Evolutionary conservation across 2,888 invertebrate genomes (phyloP), one percentile per base, ranked within the genome.

Genomic region (Bombylius major): DNA sequence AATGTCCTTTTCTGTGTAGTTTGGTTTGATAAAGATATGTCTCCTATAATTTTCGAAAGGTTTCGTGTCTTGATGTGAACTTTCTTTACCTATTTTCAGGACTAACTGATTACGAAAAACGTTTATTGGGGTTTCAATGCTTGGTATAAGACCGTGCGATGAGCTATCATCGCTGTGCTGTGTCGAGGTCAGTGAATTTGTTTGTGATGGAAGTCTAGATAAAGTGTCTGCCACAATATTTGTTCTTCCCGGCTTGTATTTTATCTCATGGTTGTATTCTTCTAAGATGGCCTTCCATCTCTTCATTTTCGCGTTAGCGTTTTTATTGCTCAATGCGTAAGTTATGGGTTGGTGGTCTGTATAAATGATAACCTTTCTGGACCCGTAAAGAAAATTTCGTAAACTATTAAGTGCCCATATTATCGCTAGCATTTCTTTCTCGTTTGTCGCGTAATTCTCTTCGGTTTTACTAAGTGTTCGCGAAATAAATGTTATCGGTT

Each of bases 301-400:
- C 23, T 58, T 58, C 57, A 58, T 55, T 50, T 60, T 48, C 2
- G 23, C 42, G 39, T 58, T 58, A 7, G 54, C 52, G 31, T 61
- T 61, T 53, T 59, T 61, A 13, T 56, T 51, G n/a, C 58, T 58
- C 4, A 51, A 47, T 1, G 56, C 56, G 33, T 50, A 59, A 5
- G 58, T 59, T 9, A 60, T 50, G 0, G 59, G 59, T 51, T 61
- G 59, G 49, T 61, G 60, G 9, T 59, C 59, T 1, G 60, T n/a
- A n/a, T n/a, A n/a, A n/a, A 57, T 59, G 45, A 56, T 53, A 9
- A 60, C 56, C 45, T 60, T 32, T 11, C 55, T 56, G 6, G 57
- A 53, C 6, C 58, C 59, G 49, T 59, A 59, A 13, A 59, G 54
- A 47, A 47, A 59, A 47, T 54, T 59, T 47, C 55, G 39, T 11